Evolutionary conservation across 30 jellyfish, hydroid and myxozoan genomes (phyloP).

Genomic region (Aurelia aurita): DNA sequence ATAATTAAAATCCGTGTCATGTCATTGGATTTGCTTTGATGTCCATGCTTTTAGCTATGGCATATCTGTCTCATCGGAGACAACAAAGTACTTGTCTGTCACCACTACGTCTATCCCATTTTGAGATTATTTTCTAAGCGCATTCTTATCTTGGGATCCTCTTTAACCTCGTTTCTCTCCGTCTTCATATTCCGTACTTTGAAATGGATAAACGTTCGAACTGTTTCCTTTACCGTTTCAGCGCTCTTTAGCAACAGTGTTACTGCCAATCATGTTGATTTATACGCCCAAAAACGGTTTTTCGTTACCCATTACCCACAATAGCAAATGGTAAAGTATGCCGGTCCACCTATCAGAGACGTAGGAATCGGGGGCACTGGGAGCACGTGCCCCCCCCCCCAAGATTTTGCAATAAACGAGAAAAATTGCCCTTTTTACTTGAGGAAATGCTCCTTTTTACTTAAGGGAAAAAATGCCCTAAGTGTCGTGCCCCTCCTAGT

Average conservation of each 20-base stretch:
- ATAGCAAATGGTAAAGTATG: too few species aligned
- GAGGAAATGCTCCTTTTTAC: too few species aligned
- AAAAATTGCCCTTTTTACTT: too few species aligned
- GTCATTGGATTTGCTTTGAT: constrained; percentile 38
- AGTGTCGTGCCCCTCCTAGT: too few species aligned
- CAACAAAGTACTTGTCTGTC: constrained; percentile 43
- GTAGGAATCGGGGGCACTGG: too few species aligned
- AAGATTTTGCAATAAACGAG: too few species aligned
- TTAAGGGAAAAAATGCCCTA: too few species aligned
- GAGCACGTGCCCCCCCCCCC: too few species aligned
- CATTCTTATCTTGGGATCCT: constrained; percentile 32
- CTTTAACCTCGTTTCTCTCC: constrained; percentile 19
- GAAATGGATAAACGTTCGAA: not conserved
- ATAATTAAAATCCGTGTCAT: constrained; percentile 62
- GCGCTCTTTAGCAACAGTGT: not conserved
- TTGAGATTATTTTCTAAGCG: constrained; percentile 36
- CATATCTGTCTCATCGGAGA: constrained; percentile 47
- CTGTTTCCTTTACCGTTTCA: constrained; percentile 29
- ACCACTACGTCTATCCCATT: constrained; percentile 61
- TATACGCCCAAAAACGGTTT: not conserved
- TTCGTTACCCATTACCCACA: too few species aligned
- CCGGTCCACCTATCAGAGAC: too few species aligned
- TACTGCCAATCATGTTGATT: not conserved
- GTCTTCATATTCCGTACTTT: constrained; percentile 15
- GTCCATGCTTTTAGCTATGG: constrained; percentile 14